Evolutionary conservation across 2,888 invertebrate genomes (phyloP), one percentile per base, ranked within the genome.

Genomic region (Amblyjoppa proteus): DNA sequence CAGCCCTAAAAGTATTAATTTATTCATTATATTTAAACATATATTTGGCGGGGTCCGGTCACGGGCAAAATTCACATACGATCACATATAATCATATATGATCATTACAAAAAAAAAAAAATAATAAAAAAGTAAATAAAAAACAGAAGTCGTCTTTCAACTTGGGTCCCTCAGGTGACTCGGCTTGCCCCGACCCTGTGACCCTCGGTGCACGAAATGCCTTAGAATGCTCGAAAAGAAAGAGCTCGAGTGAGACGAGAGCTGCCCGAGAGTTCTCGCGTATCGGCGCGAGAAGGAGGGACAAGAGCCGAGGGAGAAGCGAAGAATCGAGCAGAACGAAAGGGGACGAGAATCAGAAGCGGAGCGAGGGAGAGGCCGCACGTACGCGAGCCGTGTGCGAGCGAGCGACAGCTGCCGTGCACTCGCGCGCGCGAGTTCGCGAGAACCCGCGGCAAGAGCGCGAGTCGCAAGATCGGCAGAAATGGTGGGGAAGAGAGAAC

Each of bases 401-500:
- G 87, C 84, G 81, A 85, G 83, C 86, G 87, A 87, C 80, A 82
- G 84, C 11, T 49, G 34, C 70, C 38, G 58, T 31, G 58, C 61
- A 31, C 28, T 31, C 73, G 20, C 16, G 73, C 73, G 70, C 79
- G 73, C 71, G 81, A 53, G 78, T 53, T 73, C 73, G 81, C 75
- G 82, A 81, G 75, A 80, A 73, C 51, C 71, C 70, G 81, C 81
- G 82, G 84, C 79, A 25, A 25, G 78, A 38, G 58, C 66, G 75
- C 75, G 80, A 75, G 81, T 81, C 78, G 81, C 45, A 73, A 79
- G 70, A 82, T 79, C 66, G 75, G 38, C 75, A 82, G 71, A 77
- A 87, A 89, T 89, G 90, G 90, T 90, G 91, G 91, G 91, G 90
- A 89, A 87, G 90, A 87, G 85, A 83, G 84, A 86, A 69, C 77